Evolutionary conservation across 2,888 invertebrate species (phyloP).

Genomic region (Caenorhabditis macrosperma): DNA sequence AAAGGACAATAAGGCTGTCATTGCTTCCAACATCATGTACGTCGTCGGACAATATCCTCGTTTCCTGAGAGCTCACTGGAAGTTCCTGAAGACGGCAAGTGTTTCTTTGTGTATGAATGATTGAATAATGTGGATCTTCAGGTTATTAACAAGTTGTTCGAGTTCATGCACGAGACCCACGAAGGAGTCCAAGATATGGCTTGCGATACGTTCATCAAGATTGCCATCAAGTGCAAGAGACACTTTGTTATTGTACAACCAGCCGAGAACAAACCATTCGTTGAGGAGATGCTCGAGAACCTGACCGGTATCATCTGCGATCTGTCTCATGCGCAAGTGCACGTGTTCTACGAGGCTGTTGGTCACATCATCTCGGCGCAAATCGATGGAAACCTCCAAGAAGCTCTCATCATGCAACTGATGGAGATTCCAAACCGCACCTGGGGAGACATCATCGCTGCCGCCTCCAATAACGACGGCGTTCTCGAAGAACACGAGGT

Average conservation of each 20-base stretch:
- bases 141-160: slow-evolving; percentile 97
- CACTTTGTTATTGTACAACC: slow-evolving; percentile 95
- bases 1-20: slow-evolving; percentile 99
- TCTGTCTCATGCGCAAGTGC: slow-evolving; percentile 95
- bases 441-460: slow-evolving; percentile 98
- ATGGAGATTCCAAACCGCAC: slow-evolving; percentile 97
- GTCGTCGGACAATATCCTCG: slow-evolving; percentile 99
- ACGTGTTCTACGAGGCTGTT: slow-evolving; percentile 99
- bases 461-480: slow-evolving; percentile 84
- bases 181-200: slow-evolving; percentile 99
- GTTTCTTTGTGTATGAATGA: not conserved
- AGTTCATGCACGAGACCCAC: slow-evolving; percentile 99
- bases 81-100: slow-evolving; percentile 96
- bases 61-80: slow-evolving; percentile 99
- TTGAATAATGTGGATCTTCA: slow-evolving; percentile 18
- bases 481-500: slow-evolving; percentile 84
- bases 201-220: slow-evolving; percentile 99
- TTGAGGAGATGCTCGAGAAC: slow-evolving; percentile 96
- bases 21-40: slow-evolving; percentile 99
- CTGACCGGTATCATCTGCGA: slow-evolving; percentile 99
- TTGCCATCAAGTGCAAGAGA: slow-evolving; percentile 96
- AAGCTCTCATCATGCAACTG: slow-evolving; percentile 95
- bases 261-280: slow-evolving; percentile 96
- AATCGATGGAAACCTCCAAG: slow-evolving; percentile 84
- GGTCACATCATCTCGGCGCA: slow-evolving; percentile 99